These are phyloP conservation scores for Drosophila serrata DNA, from an alignment of 1,140 invertebrate genomes.

Conservation along the genomic window DNA sequence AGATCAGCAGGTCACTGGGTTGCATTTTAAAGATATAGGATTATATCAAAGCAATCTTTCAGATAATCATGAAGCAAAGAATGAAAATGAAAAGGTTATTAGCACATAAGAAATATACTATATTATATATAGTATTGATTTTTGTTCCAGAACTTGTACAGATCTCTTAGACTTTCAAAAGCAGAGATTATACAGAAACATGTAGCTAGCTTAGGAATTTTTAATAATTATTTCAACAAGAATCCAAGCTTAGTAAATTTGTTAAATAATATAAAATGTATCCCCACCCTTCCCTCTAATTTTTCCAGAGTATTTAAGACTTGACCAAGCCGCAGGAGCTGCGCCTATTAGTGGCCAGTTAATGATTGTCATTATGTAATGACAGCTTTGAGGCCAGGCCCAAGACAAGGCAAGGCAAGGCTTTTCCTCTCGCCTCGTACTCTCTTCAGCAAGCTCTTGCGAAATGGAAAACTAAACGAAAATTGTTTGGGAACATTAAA, in stretches of 20 bases:
- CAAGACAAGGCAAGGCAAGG: constrained; percentile 9
- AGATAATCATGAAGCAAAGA: no score
- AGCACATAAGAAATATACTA: background rate
- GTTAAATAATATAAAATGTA: no score
- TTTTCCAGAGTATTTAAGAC: constrained; percentile 17
- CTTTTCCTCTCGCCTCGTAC: background rate
- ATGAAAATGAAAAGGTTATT: no score
- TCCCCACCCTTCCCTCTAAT: no score
- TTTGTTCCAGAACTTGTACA: background rate
- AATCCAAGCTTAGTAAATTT: no score
- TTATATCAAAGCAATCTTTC: background rate
- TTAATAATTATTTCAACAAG: background rate
- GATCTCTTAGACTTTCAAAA: background rate
- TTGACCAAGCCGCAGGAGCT: background rate
- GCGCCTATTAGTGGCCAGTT: constrained; percentile 54
- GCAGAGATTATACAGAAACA: background rate
- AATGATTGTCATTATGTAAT: constrained; percentile 81
- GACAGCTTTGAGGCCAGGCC: constrained; percentile 51
- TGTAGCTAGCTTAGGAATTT: background rate
- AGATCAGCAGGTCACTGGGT: constrained; percentile 8
- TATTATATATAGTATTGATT: background rate
- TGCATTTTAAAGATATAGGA: no score
- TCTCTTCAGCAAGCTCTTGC: background rate
- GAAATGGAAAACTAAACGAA: constrained; percentile 48
- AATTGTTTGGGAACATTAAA: constrained; percentile 59